These are phyloP conservation scores for Labeo rohita DNA, from an alignment of 2,113 vertebrate species.

Conservation along the genomic window DNA sequence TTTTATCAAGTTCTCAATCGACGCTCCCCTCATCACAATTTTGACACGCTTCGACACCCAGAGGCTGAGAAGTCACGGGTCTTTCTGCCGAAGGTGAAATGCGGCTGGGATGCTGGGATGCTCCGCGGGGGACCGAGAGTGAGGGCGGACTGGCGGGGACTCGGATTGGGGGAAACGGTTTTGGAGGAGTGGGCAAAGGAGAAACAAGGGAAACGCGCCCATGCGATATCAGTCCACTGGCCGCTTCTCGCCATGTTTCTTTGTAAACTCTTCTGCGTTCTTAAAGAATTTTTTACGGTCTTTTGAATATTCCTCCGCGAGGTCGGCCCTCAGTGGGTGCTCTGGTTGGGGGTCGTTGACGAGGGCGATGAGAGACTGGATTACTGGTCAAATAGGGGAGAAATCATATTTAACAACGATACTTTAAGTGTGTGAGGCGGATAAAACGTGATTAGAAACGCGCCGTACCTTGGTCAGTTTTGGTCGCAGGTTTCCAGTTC, in stretches of 20 bases:
- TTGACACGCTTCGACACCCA: conserved; percentile 69
- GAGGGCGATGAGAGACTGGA: conserved; percentile 91
- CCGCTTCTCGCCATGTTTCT: conserved; percentile 97
- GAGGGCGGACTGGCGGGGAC: conserved; percentile 30
- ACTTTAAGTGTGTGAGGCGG: neutral
- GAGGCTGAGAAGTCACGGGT: conserved; percentile 76
- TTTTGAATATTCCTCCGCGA: conserved; percentile 98
- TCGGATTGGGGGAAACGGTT: conserved; percentile 47
- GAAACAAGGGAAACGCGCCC: conserved; percentile 54
- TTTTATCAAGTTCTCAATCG: conserved; percentile 60
- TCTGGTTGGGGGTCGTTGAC: conserved; percentile 95
- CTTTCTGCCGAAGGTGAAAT: conserved; percentile 82
- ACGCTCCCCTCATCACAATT: conserved; percentile 80
- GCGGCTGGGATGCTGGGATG: conserved; percentile 79
- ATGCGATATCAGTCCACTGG: conserved; percentile 89
- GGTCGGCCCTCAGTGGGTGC: conserved; percentile 93
- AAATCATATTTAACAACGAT: neutral
- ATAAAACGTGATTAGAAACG: neutral
- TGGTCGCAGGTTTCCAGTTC: conserved; percentile 99
- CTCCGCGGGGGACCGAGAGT: conserved; percentile 38
- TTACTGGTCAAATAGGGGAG: conserved; percentile 78
- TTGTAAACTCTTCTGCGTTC: conserved; percentile 99
- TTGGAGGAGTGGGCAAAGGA: conserved; percentile 43
- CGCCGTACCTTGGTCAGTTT: conserved; percentile 89
- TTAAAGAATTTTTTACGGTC: conserved; percentile 98